phyloP scores from a whole-genome alignment of 2,113 vertebrate species.

The Sturnira hondurensis region DNA sequence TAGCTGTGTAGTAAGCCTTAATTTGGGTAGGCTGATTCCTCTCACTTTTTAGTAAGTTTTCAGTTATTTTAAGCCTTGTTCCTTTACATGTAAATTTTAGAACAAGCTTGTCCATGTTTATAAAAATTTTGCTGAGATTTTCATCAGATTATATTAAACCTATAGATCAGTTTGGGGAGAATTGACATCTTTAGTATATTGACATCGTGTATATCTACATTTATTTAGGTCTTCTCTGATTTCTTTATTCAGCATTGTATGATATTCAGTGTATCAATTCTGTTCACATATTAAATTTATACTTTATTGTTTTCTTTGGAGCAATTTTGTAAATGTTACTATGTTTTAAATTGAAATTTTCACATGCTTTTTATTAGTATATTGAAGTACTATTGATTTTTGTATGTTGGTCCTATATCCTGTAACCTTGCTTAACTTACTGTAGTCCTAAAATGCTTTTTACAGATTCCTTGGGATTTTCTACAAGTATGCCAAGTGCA shows the following conservation, averaged over 20 bases:
- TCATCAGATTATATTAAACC: background rate
- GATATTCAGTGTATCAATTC: background rate
- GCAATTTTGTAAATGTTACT: background rate
- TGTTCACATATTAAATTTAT: background rate
- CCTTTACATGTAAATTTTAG: background rate
- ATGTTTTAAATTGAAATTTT: background rate
- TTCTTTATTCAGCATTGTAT: background rate
- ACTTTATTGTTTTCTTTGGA: background rate
- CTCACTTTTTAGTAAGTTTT: background rate
- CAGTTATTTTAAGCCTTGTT: background rate
- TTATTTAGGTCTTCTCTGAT: background rate
- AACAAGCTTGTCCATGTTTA: background rate
- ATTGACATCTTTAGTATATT: background rate
- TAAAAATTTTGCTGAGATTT: background rate
- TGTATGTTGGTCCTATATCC: background rate
- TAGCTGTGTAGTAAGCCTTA: background rate
- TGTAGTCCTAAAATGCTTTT: background rate
- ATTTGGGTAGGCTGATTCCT: background rate
- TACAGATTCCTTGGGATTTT: background rate
- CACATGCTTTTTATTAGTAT: background rate
- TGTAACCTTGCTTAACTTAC: background rate
- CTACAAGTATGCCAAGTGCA: background rate
- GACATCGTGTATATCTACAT: background rate
- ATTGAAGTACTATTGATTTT: background rate
- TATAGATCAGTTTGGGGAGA: background rate